Evolutionary conservation across 2,797 vertebrate species (phyloP).

Genomic region (Rhadinocentrus ornatus): DNA sequence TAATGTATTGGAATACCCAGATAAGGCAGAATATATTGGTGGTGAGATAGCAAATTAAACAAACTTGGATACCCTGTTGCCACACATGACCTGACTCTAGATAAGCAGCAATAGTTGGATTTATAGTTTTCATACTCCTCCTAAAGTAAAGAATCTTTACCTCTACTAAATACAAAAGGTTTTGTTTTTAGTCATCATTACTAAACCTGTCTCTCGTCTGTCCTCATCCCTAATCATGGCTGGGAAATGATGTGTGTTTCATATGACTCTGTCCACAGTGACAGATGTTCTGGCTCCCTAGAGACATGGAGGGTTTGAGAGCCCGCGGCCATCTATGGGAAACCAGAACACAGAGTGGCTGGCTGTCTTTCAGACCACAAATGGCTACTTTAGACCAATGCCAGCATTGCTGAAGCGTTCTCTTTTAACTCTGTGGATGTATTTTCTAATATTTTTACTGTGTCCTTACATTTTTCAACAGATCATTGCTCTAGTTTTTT

Average conservation of each 20-base stretch:
- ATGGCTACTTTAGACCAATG: conserved; percentile 37
- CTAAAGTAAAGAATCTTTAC: background rate
- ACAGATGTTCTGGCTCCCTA: conserved; percentile 44
- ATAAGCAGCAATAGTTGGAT: conserved; percentile 1
- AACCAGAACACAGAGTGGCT: conserved; percentile 35
- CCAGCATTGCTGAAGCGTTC: conserved; percentile 10
- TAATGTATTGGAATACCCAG: background rate
- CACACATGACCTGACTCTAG: background rate
- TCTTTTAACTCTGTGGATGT: conserved; percentile 27
- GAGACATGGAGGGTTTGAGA: conserved; percentile 37
- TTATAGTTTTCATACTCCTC: background rate
- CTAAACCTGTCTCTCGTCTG: conserved; percentile 10
- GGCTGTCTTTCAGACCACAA: conserved; percentile 40
- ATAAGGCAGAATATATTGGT: background rate
- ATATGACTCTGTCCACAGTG: conserved; percentile 37
- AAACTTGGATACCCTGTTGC: background rate
- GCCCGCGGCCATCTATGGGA: conserved; percentile 42
- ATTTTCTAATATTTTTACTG: background rate
- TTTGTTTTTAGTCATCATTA: conserved; percentile 10
- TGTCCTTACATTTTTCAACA: conserved; percentile 27
- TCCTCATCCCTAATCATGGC: conserved; percentile 1
- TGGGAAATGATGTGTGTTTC: conserved; percentile 36
- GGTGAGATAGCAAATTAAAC: background rate
- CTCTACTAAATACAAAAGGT: background rate
- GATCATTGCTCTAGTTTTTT: conserved; percentile 33